A percentile compares a stretch with the other conserved stretches of the same genome.
phyloP scores from a whole-genome alignment of 2,113 vertebrate genomes.

The rabbit (Oryctolagus cuniculus) region DNA sequence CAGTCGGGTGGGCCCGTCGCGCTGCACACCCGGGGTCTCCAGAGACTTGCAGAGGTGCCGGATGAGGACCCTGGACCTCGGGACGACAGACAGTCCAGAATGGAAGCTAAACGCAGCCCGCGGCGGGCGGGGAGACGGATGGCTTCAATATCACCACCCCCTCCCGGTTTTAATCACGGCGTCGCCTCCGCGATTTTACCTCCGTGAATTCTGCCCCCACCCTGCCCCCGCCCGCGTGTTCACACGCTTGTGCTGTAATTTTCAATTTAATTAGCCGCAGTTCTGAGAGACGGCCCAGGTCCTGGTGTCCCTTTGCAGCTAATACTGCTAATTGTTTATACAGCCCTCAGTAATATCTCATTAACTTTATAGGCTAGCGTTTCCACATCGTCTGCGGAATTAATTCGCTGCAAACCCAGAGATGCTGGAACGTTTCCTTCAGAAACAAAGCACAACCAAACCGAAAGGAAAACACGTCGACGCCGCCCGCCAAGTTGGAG shows the following conservation, averaged over 20 bases:
- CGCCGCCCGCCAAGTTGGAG: not conserved
- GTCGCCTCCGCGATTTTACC: slow-evolving; percentile 82
- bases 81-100: rapidly evolving
- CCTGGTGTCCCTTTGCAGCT: slow-evolving; percentile 85
- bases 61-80: rapidly evolving
- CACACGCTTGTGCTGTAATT: slow-evolving; percentile 84
- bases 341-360: slow-evolving; percentile 87
- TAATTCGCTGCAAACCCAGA: slow-evolving; percentile 79
- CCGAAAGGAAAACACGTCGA: not conserved
- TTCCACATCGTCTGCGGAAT: slow-evolving; percentile 82
- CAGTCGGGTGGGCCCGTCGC: not conserved
- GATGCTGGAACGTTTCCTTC: slow-evolving; percentile 30
- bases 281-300: slow-evolving; percentile 85
- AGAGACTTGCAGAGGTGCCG: not conserved
- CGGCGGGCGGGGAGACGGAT: slow-evolving; percentile 55
- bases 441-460: slow-evolving; percentile 60
- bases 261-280: slow-evolving; percentile 88
- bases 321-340: slow-evolving; percentile 89
- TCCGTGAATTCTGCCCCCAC: slow-evolving; percentile 82
- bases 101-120: not conserved
- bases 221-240: slow-evolving; percentile 82
- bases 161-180: slow-evolving; percentile 81
- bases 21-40: not conserved
- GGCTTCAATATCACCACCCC: slow-evolving; percentile 74
- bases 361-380: slow-evolving; percentile 88